Percentiles rank a stretch among this genome's conserved stretches.
Evolutionary conservation across 2,113 vertebrate genomes (phyloP).

Genomic region (Irena cyanogastra): DNA sequence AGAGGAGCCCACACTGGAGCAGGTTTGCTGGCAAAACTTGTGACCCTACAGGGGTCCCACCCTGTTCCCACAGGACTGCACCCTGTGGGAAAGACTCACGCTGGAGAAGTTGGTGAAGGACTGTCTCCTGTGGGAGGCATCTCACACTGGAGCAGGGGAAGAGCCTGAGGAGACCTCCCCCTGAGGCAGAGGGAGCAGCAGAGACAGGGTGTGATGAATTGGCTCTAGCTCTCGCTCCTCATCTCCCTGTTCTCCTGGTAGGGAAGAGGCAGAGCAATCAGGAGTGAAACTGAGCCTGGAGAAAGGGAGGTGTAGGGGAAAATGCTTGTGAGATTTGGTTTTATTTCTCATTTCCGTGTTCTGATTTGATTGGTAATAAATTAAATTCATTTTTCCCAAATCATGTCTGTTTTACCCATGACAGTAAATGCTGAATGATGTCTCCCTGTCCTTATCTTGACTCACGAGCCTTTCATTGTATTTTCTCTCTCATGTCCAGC

Average conservation of each 20-base stretch:
- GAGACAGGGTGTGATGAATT: background rate
- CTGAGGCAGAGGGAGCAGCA: background rate
- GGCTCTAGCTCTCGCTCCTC: no score
- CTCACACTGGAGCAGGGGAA: background rate
- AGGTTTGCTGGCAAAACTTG: background rate
- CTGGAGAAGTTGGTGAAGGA: background rate
- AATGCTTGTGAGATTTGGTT: background rate
- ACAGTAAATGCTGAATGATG: background rate
- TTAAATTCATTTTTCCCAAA: background rate
- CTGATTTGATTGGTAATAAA: background rate
- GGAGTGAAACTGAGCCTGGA: background rate
- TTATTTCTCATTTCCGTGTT: background rate
- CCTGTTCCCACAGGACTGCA: background rate
- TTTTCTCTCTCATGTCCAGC: background rate
- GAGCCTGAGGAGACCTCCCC: background rate
- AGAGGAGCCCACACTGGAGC: no score
- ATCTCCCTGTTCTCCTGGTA: background rate
- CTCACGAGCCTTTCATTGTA: fast-evolving
- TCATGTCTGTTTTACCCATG: background rate
- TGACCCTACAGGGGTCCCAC: no score
- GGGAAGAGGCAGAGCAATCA: background rate
- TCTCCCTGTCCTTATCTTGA: background rate
- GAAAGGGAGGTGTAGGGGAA: background rate
- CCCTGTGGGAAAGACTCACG: fast-evolving
- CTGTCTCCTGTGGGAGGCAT: background rate